These are phyloP conservation scores for Leucoraja ocellata DNA, from an alignment of 2,797 vertebrate species.

Conservation along the genomic window DNA sequence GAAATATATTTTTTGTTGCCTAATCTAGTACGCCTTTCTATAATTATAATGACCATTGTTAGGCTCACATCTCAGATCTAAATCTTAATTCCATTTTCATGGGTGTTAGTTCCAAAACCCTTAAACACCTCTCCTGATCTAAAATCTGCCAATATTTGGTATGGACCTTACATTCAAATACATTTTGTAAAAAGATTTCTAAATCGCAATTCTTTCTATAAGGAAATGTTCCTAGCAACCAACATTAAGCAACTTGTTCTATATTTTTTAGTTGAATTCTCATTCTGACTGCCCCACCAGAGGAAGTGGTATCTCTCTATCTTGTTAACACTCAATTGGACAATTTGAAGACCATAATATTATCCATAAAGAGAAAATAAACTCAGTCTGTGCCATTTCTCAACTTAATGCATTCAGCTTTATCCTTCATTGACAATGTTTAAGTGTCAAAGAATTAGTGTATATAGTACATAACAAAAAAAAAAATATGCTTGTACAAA, in stretches of 20 bases:
- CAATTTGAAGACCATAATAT: neutral
- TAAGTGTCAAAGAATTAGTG: no score
- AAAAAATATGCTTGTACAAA: neutral
- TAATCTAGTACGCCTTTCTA: no score
- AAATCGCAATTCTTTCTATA: neutral
- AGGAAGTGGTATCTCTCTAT: neutral
- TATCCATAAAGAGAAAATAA: neutral
- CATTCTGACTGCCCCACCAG: neutral
- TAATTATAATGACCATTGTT: no score
- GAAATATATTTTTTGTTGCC: no score
- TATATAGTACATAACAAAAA: neutral
- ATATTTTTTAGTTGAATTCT: neutral
- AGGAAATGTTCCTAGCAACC: neutral
- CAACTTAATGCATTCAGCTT: neutral
- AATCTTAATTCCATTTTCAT: no score
- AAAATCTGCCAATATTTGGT: no score
- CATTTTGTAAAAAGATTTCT: neutral
- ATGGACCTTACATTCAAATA: no score
- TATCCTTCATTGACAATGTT: neutral
- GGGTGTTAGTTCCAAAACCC: no score
- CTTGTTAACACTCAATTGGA: neutral
- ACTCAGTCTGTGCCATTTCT: neutral
- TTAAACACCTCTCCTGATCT: no score
- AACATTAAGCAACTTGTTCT: neutral
- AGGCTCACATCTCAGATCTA: no score